These are phyloP conservation scores for Phyllostomus hastatus DNA, from an alignment of 2,113 vertebrate genomes.

Conservation along the genomic window DNA sequence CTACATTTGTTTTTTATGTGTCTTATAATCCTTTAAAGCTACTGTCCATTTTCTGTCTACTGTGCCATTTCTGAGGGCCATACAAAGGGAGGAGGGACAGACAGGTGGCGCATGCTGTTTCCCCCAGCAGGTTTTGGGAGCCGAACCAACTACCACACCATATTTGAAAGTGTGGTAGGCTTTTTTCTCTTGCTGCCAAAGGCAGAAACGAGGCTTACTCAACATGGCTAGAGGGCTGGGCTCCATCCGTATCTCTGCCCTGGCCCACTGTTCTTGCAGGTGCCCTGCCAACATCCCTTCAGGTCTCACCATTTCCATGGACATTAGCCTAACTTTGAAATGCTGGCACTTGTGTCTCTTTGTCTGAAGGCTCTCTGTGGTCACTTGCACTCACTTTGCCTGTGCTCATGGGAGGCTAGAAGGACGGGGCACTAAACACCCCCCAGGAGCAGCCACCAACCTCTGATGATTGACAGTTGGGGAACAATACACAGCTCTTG, in stretches of 20 bases:
- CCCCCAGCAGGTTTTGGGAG: neutral
- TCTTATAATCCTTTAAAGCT: neutral
- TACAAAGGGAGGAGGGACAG: neutral
- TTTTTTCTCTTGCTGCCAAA: neutral
- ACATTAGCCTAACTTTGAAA: neutral
- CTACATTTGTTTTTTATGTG: neutral
- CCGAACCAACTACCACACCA: no score
- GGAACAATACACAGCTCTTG: no score
- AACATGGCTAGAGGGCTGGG: neutral
- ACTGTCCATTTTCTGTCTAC: neutral
- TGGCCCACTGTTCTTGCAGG: neutral
- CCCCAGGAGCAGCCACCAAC: neutral
- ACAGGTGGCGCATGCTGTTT: rapidly evolving
- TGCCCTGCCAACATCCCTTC: neutral
- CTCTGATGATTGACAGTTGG: neutral
- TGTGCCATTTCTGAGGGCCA: neutral
- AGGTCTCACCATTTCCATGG: neutral
- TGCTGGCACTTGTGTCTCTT: neutral
- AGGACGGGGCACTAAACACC: neutral
- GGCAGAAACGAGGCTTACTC: neutral
- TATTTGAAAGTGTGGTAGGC: neutral
- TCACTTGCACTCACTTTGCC: neutral
- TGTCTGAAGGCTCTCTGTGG: neutral
- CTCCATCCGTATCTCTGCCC: neutral
- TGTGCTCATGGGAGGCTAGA: neutral